Conservation (phyloP, 2,113 vertebrate species). For the Zeus faber region DNA sequence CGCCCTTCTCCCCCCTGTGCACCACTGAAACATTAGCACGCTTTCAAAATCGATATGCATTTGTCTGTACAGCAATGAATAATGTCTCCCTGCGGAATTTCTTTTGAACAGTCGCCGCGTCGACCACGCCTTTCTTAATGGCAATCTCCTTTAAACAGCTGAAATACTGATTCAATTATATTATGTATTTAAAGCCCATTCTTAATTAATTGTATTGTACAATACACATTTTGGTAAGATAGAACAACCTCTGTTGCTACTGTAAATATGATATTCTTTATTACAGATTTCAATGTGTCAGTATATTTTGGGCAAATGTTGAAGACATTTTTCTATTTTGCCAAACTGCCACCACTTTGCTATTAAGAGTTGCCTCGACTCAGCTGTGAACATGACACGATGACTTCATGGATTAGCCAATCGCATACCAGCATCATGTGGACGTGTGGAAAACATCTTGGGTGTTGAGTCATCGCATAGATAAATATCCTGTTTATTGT, state of each 20-base stretch:
- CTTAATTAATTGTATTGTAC: not conserved
- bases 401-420: constrained; percentile 8
- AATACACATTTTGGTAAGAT: not conserved
- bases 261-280: constrained; percentile 37
- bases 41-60: constrained; percentile 36
- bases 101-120: no score
- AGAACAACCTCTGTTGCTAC: not conserved
- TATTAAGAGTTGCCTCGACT: no score
- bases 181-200: not conserved
- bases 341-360: not conserved
- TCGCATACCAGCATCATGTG: not conserved
- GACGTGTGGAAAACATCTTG: not conserved
- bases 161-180: not conserved
- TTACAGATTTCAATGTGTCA: constrained; percentile 13
- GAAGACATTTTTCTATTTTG: constrained; percentile 7
- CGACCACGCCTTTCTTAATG: no score
- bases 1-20: constrained; percentile 10
- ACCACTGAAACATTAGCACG: not conserved
- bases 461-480: not conserved
- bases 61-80: constrained; percentile 16
- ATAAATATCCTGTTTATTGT: not conserved
- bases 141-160: not conserved
- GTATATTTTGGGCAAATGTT: constrained; percentile 5
- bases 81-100: no score
- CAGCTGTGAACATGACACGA: no score